Percentiles rank a stretch among this genome's conserved stretches.
Conservation (phyloP, 1,140 invertebrate species). For the Venustaconcha ellipsiformis region DNA sequence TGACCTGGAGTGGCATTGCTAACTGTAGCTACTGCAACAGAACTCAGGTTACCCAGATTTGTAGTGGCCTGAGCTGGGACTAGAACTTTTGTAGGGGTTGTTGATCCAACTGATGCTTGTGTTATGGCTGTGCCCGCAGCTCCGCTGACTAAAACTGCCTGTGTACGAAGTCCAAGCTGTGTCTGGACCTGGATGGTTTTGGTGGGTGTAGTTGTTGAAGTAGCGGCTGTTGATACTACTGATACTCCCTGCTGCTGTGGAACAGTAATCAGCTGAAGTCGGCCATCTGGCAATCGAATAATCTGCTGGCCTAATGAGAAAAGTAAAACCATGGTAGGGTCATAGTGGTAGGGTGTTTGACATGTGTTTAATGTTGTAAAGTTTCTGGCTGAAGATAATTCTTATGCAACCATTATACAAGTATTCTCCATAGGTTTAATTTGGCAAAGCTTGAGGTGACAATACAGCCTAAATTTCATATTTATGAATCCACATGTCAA, state of each 20-base stretch:
- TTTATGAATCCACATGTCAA: too few relatives aligned
- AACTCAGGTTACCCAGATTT: background rate
- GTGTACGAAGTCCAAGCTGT: slow-evolving; percentile 7
- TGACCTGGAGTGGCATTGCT: background rate
- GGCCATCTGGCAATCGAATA: slow-evolving; percentile 92
- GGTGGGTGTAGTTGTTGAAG: slow-evolving; percentile 29
- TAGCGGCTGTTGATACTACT: slow-evolving; percentile 31
- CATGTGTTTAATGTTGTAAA: too few relatives aligned
- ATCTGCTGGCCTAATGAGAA: slow-evolving; percentile 82
- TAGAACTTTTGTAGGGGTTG: slow-evolving; percentile 22
- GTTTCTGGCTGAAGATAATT: too few relatives aligned
- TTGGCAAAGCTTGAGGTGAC: too few relatives aligned
- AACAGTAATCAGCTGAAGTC: slow-evolving; percentile 86
- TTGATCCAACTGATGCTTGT: background rate
- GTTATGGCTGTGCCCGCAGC: slow-evolving; percentile 11
- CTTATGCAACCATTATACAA: too few relatives aligned
- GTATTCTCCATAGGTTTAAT: too few relatives aligned
- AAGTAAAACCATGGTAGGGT: background rate
- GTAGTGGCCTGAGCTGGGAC: slow-evolving; percentile 9
- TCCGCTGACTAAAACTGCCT: slow-evolving; percentile 20
- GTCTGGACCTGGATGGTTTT: slow-evolving; percentile 34
- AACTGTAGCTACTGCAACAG: background rate
- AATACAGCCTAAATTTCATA: too few relatives aligned
- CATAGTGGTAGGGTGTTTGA: too few relatives aligned
- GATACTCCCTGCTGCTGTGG: slow-evolving; percentile 51